Conservation (phyloP, 2,797 vertebrate genomes). For the Nothura maculosa region DNA sequence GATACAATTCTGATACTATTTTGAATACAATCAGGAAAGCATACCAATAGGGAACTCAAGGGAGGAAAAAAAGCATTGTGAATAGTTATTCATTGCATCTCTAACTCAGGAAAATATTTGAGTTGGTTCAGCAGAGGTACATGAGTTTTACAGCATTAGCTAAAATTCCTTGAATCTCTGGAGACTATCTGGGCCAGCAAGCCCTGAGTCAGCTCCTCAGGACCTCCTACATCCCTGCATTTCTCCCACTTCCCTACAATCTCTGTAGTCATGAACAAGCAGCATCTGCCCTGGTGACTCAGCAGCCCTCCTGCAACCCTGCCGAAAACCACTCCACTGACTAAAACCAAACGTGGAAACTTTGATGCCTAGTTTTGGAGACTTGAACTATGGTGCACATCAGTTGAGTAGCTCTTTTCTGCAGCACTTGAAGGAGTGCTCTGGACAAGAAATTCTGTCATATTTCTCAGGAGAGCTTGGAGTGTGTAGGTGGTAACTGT, state of each 20-base stretch:
- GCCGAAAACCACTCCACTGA: neutral
- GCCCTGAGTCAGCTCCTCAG: neutral
- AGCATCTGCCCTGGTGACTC: neutral
- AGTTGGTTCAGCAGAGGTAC: neutral
- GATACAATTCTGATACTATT: neutral
- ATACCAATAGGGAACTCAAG: neutral
- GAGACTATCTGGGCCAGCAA: neutral
- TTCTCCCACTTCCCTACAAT: neutral
- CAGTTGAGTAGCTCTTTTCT: neutral
- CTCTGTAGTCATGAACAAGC: neutral
- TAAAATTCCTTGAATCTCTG: neutral
- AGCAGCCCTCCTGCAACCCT: neutral
- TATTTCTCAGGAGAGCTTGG: neutral
- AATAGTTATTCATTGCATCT: neutral
- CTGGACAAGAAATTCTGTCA: neutral
- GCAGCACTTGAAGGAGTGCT: neutral
- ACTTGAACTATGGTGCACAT: neutral
- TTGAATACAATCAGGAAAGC: neutral
- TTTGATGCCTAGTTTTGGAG: neutral
- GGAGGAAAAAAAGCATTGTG: neutral
- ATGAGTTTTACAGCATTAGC: neutral
- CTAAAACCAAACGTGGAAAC: fast-evolving
- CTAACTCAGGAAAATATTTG: neutral
- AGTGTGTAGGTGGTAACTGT: neutral
- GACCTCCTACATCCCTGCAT: neutral